Evolutionary conservation across 2,888 invertebrate genomes (phyloP), one percentile per base, ranked within the genome.

Genomic region (Heteromurus nitidus): DNA sequence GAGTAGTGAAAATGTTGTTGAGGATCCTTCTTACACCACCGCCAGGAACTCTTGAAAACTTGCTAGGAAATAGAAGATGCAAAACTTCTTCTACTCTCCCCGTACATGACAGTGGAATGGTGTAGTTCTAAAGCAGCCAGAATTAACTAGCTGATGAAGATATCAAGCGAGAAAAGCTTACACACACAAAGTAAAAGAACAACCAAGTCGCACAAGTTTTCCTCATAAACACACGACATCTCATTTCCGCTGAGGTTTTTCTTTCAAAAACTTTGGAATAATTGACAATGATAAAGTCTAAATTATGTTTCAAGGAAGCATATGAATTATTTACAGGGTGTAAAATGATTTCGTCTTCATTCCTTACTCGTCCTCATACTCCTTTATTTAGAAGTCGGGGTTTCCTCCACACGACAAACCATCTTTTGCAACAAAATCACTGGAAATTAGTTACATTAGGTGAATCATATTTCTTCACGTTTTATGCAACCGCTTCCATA

Each of bases 231-330:
- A 74, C 76, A 58, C 53, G 74, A 74, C 64, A 74, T 64, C 58
- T 76, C 76, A 74, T 74, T 74, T 74, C 74, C 65, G 74, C 44
- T 55, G 65, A 65, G 74, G 65, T 65, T 74, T 65, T 55, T 36
- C 24, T 74, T 74, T 74, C 65, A 74, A 65, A 74, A 74, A 74
- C 31, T 74, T 74, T 65, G 53, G 74, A 74, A 65, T 65, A 74
- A 74, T 74, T 74, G 74, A 65, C 74, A 60, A 74, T 65, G 65
- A 65, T 74, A 65, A 73, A 73, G 62, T 73, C 47, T 18, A 50
- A 73, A 73, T 73, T 73, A 73, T 73, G 47, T 73, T 60, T 22
- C 62, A 44, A 58, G 70, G 70, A 70, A 70, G 20, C 58, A 30
- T 44, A 70, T 70, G 70, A 70, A 70, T 70, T 70, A 70, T 70